These are phyloP conservation scores for Melanerpes aurifrons DNA, from an alignment of 2,113 vertebrate genomes.

Conservation along the genomic window DNA sequence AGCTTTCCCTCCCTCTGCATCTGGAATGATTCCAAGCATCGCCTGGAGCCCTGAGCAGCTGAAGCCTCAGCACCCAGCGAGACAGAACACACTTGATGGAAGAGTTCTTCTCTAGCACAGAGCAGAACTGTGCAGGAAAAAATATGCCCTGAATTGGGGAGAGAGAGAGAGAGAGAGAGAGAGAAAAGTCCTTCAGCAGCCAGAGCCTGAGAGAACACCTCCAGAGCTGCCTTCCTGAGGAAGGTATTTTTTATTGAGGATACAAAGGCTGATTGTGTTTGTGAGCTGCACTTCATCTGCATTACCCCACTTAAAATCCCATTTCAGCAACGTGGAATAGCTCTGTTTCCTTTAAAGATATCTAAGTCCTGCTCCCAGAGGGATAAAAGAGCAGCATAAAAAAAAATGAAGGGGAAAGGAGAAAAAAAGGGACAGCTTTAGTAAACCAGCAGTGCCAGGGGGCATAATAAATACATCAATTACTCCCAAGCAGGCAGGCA, in stretches of 20 bases:
- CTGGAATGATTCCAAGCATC: too few species aligned
- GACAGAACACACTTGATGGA: constrained; percentile 8
- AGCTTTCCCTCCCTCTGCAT: too few species aligned
- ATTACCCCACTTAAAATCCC: constrained; percentile 61
- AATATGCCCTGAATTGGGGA: constrained; percentile 31
- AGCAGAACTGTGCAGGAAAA: not conserved
- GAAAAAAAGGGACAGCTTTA: constrained; percentile 43
- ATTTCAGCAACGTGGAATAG: constrained; percentile 57
- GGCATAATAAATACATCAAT: constrained; percentile 65
- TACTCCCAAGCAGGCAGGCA: constrained; percentile 36
- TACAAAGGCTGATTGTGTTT: constrained; percentile 29
- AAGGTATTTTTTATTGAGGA: constrained; percentile 56
- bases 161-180: not conserved
- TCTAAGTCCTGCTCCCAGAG: constrained; percentile 32
- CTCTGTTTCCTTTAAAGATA: constrained; percentile 56
- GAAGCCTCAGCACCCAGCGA: too few species aligned
- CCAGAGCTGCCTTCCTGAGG: not conserved
- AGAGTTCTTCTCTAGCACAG: not conserved
- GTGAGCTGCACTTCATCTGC: constrained; percentile 57
- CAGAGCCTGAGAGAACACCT: constrained; percentile 3
- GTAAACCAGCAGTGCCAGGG: constrained; percentile 57
- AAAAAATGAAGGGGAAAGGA: not conserved
- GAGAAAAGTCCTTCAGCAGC: constrained; percentile 22
- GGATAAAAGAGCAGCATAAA: constrained; percentile 28
- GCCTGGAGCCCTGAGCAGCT: too few species aligned